A percentile compares a stretch with the other conserved stretches of the same genome.
Conservation (phyloP, 2,113 vertebrate species). For the Suricata suricatta region DNA sequence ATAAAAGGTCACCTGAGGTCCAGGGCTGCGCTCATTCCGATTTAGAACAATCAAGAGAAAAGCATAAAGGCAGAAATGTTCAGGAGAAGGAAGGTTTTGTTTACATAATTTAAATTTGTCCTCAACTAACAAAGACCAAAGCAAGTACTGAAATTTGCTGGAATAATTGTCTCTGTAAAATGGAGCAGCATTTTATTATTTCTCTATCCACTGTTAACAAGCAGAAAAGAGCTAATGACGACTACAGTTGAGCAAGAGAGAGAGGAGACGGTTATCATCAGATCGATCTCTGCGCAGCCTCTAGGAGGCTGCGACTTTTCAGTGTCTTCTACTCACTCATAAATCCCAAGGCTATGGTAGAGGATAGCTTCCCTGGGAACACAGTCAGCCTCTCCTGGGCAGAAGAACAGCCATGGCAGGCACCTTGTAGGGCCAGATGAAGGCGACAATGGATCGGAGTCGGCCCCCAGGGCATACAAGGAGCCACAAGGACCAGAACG, state of each 20-base stretch:
- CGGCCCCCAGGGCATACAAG: neutral
- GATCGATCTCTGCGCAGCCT: neutral
- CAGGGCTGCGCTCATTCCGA: neutral
- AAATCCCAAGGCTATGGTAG: neutral
- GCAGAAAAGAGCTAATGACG: constrained; percentile 9
- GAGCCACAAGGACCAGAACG: neutral
- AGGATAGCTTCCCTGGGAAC: neutral
- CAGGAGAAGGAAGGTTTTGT: constrained; percentile 36
- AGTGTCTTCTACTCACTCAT: neutral
- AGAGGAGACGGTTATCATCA: neutral
- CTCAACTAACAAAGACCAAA: constrained; percentile 45
- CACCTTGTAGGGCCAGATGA: neutral
- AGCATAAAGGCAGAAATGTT: neutral
- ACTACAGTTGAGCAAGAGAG: neutral
- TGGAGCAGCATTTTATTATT: neutral
- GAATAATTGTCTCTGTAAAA: constrained; percentile 29
- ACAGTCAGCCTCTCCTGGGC: neutral
- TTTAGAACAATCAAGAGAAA: neutral
- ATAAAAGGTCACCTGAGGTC: neutral
- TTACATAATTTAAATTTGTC: constrained; percentile 54
- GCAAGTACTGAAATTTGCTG: neutral
- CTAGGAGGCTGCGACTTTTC: neutral
- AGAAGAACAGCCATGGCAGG: neutral
- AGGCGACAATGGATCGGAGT: neutral
- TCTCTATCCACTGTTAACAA: neutral